phyloP scores from a whole-genome alignment of 1,140 invertebrate genomes.

The Idris sp. region DNA sequence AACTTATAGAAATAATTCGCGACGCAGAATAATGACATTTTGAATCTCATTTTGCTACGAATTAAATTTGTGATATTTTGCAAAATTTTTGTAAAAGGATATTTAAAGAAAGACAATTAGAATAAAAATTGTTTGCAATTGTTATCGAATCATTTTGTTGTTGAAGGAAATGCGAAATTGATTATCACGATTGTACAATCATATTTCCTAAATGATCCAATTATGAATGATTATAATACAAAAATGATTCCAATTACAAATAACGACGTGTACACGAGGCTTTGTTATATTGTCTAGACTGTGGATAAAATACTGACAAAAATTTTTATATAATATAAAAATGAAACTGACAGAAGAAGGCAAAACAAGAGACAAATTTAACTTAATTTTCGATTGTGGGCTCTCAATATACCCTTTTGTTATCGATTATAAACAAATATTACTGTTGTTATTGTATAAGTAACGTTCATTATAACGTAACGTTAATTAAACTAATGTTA shows the following conservation, averaged over 20 bases:
- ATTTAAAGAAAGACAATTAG: slow-evolving; percentile 27
- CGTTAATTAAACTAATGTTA: slow-evolving; percentile 33
- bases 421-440: slow-evolving; percentile 9
- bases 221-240: slow-evolving; percentile 47
- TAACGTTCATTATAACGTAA: slow-evolving; percentile 43
- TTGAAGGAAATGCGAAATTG: slow-evolving; percentile 20
- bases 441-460: slow-evolving; percentile 42
- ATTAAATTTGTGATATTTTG: slow-evolving; percentile 61
- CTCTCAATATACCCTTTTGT: slow-evolving; percentile 2
- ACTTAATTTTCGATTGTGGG: not conserved
- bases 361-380: too few relatives aligned
- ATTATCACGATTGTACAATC: slow-evolving; percentile 58
- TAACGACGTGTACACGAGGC: slow-evolving; percentile 23
- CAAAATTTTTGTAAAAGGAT: slow-evolving; percentile 56
- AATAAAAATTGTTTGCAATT: slow-evolving; percentile 32
- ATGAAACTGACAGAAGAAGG: too few relatives aligned
- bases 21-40: slow-evolving; percentile 29
- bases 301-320: slow-evolving; percentile 17
- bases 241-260: slow-evolving; percentile 23
- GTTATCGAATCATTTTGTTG: slow-evolving; percentile 29
- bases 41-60: slow-evolving; percentile 59
- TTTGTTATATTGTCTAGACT: slow-evolving; percentile 39
- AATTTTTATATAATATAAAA: slow-evolving; percentile 16
- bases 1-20: too few relatives aligned
- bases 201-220: slow-evolving; percentile 42